A percentile compares a stretch with the other conserved stretches of the same genome.
Evolutionary conservation across 2,797 vertebrate species (phyloP).

Genomic region (Psittacula derbiana): DNA sequence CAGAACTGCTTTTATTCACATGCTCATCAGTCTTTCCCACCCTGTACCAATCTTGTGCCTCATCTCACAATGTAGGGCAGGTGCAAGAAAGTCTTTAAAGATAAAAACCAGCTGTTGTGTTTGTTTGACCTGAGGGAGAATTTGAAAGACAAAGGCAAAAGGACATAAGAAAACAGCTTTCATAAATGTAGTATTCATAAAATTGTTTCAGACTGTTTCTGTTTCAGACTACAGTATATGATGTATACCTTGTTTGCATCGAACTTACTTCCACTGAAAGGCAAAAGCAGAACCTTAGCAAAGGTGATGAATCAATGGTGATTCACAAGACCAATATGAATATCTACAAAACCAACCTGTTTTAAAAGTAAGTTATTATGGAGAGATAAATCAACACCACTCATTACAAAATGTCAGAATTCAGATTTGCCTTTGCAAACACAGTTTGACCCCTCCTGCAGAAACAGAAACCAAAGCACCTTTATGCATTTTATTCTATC

Average conservation of each 20-base stretch:
- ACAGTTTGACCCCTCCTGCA: background rate
- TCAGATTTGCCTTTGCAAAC: background rate
- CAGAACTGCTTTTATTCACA: constrained; percentile 15
- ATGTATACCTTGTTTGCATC: background rate
- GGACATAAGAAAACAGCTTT: background rate
- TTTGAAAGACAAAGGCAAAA: constrained; percentile 24
- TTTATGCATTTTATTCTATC: background rate
- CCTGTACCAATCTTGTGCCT: background rate
- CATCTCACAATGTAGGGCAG: background rate
- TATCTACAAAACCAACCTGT: background rate
- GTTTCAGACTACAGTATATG: background rate
- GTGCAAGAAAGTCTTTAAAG: background rate
- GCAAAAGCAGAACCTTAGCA: background rate
- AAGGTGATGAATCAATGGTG: background rate
- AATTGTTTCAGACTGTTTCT: background rate
- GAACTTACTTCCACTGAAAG: background rate
- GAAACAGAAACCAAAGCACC: background rate
- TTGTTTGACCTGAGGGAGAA: constrained; percentile 7
- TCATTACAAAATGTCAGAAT: background rate
- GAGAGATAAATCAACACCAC: background rate
- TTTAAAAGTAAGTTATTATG: background rate
- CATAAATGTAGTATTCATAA: background rate
- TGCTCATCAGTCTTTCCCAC: background rate
- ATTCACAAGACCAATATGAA: background rate
- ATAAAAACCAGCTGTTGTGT: constrained; percentile 24